phyloP scores from a whole-genome alignment of 1,140 invertebrate species.

The Scaptomyza hsui region DNA sequence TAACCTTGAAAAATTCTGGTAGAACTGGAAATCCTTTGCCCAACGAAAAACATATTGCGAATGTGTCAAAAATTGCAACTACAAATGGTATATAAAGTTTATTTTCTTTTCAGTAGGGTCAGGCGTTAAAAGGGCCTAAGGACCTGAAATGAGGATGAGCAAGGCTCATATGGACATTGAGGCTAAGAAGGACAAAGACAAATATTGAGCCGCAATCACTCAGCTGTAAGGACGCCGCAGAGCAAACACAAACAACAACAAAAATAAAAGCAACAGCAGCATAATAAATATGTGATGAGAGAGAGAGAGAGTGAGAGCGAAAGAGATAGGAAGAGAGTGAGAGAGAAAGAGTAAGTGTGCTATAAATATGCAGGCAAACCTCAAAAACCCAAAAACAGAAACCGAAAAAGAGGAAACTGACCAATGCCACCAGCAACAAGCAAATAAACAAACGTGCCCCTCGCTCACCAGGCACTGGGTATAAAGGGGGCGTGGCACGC shows the following conservation, averaged over 20 bases:
- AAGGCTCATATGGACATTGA: conserved; percentile 12
- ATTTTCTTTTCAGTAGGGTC: background rate
- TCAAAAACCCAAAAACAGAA: conserved; percentile 38
- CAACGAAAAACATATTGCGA: background rate
- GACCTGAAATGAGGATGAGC: conserved; percentile 1
- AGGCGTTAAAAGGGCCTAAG: conserved; percentile 4
- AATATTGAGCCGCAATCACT: conserved; percentile 74
- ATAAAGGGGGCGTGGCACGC: conserved; percentile 19
- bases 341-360: conserved; percentile 15
- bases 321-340: background rate
- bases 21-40: too few relatives aligned
- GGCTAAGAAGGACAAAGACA: conserved; percentile 55
- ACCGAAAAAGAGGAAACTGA: conserved; percentile 32
- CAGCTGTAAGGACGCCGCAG: conserved; percentile 75
- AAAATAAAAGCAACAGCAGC: conserved; percentile 36
- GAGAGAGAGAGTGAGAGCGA: background rate
- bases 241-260: conserved; percentile 59
- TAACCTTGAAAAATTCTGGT: too few relatives aligned
- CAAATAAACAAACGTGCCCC: conserved; percentile 65
- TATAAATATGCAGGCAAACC: conserved; percentile 65
- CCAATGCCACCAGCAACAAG: conserved; percentile 47
- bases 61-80: conserved; percentile 56
- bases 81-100: conserved; percentile 27
- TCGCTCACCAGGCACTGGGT: conserved; percentile 10
- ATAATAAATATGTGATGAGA: conserved; percentile 26